Evolutionary conservation across 2,113 vertebrate genomes (phyloP), one percentile per base, ranked within the genome.

Genomic region (Forbesichthys papilliferus): DNA sequence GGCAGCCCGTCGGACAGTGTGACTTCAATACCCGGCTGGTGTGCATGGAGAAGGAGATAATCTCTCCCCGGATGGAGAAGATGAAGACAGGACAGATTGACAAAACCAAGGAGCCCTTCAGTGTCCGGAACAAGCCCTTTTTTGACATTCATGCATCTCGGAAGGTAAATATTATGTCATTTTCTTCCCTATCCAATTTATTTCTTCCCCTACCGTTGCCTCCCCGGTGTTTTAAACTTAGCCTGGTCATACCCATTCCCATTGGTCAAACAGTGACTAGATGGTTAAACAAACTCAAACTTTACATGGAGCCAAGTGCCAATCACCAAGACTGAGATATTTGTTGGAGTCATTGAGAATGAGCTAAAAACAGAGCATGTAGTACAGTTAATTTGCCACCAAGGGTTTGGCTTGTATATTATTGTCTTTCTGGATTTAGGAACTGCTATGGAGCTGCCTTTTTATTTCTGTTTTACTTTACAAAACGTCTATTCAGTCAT

Each of bases 31-130:
- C 94, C 80, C 93, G 96, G 9, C 93, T 99, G 58, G 81, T 96
- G 11, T 99, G 98, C 88, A 99, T 98, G 82, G 96, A 98, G 87
- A 96, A 96, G 81, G 97, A 99, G 85, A 99, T 99, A 5, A 98
- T 99, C 88, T 95, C 89, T 80, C 96, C 97, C 13, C 93, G 97
- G 9, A 94, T 95, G 66, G 96, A 98, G 74, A 99, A 99, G 90
- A 96, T 99, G 93, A 98, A 96, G 88, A 93, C 72, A 3, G 96
- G 98, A 52, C 96, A 96, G 75, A 98, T 99, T 12, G 96, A 99
- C 91, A 98, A 96, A 92, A 88, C 95, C 68, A 96, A 95, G 83
- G 97, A 99, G 78, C 97, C 97, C 0, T 99, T 98, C 85, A 93
- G 96, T 71, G 95, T 99, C 86, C 91, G 98, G 79, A 93, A 95